Evolutionary conservation across 2,888 invertebrate genomes (phyloP).

Genomic region (Mechanitis messenoides): DNA sequence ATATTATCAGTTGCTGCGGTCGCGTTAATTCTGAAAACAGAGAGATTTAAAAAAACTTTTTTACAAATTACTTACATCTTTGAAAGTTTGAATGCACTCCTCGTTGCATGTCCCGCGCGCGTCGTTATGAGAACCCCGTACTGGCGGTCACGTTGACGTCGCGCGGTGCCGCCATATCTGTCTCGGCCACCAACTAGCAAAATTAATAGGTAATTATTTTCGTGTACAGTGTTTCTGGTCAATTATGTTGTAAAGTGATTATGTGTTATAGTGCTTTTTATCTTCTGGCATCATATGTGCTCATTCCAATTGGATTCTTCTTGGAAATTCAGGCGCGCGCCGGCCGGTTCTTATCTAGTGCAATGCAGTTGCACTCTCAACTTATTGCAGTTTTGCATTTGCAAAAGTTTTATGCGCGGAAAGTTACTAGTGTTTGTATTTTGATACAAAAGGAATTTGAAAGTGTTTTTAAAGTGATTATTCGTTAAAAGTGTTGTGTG

Average conservation of each 20-base stretch:
- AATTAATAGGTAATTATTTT: conserved; percentile 78
- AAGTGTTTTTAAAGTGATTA: conserved; percentile 65
- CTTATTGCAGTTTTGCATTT: conserved; percentile 76
- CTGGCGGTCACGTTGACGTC: conserved; percentile 82
- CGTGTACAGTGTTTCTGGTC: conserved; percentile 65
- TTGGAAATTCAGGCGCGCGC: conserved; percentile 71
- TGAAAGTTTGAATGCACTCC: conserved; percentile 77
- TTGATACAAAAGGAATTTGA: conserved; percentile 51
- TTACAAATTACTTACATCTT: conserved; percentile 59
- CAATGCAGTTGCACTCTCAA: conserved; percentile 77
- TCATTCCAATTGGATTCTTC: conserved; percentile 68
- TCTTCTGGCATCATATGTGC: conserved; percentile 49
- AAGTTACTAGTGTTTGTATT: conserved; percentile 66
- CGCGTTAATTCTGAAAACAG: conserved; percentile 60
- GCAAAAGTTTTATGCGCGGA: conserved; percentile 70
- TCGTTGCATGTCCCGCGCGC: conserved; percentile 84
- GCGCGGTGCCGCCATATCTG: conserved; percentile 82
- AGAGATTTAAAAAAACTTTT: conserved; percentile 58
- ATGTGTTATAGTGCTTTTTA: conserved; percentile 61
- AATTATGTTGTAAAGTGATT: conserved; percentile 56
- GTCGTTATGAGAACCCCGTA: conserved; percentile 86
- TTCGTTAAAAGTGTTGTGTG: conserved; percentile 61
- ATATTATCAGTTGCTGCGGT: conserved; percentile 59
- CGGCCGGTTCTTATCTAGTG: conserved; percentile 77
- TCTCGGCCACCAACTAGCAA: conserved; percentile 78